Base-by-base conservation (phyloP, 2,888 invertebrate genomes). In the Dichetophora obliterata region DNA sequence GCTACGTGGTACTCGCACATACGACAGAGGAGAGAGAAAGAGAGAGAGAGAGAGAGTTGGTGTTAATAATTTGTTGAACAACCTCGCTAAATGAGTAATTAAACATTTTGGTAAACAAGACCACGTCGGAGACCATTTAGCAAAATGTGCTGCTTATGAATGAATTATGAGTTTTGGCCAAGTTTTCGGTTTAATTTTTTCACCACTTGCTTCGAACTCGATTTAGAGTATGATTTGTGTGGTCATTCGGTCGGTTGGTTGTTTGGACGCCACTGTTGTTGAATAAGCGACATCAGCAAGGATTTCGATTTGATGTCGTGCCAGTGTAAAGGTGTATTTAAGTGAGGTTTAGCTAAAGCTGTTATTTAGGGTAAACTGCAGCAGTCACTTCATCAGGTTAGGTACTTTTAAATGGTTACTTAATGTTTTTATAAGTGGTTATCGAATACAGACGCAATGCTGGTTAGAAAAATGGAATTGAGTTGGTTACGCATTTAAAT, bases 61-160 rank as follows among this genome's bases (percentile, higher is more conserved):
- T 71, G 71, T 57, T 71, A 57, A 71, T 71, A 71, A 71, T 71
- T 71, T 71, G 71, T 57, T 57, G 34, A 57, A 71, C 71, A 71
- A 50, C 48, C 68, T 68, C 68, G 50, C 68, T 68, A 57, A 71
- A 71, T 71, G 71, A 71, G 59, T 71, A 71, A 71, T 71, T 71
- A 71, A 71, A 71, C 71, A 71, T 71, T 71, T 71, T 54, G 57
- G 54, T 43, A 71, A 71, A 71, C 71, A 59, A 57, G 59, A 54
- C 19, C 57, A 31, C 16, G 61, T 61, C 61, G 61, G 72, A 43
- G 61, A 48, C 61, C 59, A 70, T 57, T 71, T 59, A 34, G 63
- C 50, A 24, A 65, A 65, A 65, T 50, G 63, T 24, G 34, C 54
- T 16, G 31, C 63, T 52, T 50, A 63, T 57, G 63, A 48, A 74